Percentiles rank a stretch among this genome's conserved stretches.
phyloP scores from a whole-genome alignment of 2,797 vertebrate genomes.

The Gila robusta region DNA sequence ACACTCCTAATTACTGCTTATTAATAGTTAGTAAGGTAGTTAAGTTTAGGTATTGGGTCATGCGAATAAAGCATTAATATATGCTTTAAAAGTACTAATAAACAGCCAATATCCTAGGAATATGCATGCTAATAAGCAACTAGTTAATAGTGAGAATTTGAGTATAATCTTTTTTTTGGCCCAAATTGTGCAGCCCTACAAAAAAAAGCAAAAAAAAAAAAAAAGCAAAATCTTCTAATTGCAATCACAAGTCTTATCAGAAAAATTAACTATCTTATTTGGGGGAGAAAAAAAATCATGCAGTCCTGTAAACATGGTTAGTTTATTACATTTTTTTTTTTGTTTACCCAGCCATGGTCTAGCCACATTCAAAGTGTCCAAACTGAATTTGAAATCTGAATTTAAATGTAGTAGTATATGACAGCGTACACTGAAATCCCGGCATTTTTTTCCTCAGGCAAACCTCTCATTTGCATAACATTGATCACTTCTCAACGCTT shows the following conservation, averaged over 20 bases:
- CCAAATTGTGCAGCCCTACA: no score
- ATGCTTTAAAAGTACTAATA: no score
- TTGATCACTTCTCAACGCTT: not conserved
- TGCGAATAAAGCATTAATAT: no score
- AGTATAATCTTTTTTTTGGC: no score
- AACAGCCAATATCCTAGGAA: no score
- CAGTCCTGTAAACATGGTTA: not conserved
- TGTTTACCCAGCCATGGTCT: not conserved
- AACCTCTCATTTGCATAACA: conserved; percentile 1
- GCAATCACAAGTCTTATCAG: not conserved
- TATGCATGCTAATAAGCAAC: no score
- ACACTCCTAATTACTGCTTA: no score
- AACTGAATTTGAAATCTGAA: not conserved
- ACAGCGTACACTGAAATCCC: not conserved
- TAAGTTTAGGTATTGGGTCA: no score
- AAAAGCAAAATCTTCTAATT: not conserved
- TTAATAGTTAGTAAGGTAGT: no score
- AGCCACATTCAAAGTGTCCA: not conserved
- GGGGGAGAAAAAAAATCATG: no score
- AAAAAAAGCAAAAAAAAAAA: no score
- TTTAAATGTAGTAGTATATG: not conserved
- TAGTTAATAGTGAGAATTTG: no score
- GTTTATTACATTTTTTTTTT: not conserved
- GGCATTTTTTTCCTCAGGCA: not conserved
- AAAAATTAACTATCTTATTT: not conserved